These are phyloP conservation scores for Hypomecis atomaria DNA, from an alignment of 2,888 invertebrate genomes.

Conservation along the genomic window DNA sequence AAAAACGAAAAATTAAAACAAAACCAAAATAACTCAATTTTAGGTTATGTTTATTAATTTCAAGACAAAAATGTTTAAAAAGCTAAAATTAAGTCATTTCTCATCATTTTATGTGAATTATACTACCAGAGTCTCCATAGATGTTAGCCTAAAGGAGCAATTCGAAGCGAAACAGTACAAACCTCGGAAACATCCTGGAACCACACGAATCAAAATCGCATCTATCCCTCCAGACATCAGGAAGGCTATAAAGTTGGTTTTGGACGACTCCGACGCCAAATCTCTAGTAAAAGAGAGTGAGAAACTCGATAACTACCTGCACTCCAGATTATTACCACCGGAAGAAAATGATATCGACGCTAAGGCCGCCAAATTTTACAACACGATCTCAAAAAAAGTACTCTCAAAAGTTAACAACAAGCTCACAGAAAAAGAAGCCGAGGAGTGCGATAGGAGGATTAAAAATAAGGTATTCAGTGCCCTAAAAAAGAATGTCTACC, in stretches of 20 bases:
- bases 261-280: constrained; percentile 85
- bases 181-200: constrained; percentile 90
- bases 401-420: constrained; percentile 52
- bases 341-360: constrained; percentile 82
- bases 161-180: constrained; percentile 84
- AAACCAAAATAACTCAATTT: not conserved
- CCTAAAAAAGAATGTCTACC: constrained; percentile 86
- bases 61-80: constrained; percentile 67
- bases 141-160: constrained; percentile 74
- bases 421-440: constrained; percentile 64
- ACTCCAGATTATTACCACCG: constrained; percentile 86
- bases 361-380: constrained; percentile 73
- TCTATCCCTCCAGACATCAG: constrained; percentile 86
- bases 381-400: constrained; percentile 65
- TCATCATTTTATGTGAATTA: constrained; percentile 57
- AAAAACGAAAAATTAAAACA: not conserved
- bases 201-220: constrained; percentile 80
- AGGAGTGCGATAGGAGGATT: constrained; percentile 73
- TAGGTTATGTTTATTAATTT: constrained; percentile 25
- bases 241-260: constrained; percentile 81
- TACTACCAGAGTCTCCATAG: constrained; percentile 77
- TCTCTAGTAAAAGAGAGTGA: constrained; percentile 81
- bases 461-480: constrained; percentile 82
- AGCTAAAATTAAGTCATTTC: constrained; percentile 57
- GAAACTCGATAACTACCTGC: constrained; percentile 85